Percentiles rank a stretch among this genome's conserved stretches.
Conservation (phyloP, 2,888 invertebrate species). For the Sesia apiformis region DNA sequence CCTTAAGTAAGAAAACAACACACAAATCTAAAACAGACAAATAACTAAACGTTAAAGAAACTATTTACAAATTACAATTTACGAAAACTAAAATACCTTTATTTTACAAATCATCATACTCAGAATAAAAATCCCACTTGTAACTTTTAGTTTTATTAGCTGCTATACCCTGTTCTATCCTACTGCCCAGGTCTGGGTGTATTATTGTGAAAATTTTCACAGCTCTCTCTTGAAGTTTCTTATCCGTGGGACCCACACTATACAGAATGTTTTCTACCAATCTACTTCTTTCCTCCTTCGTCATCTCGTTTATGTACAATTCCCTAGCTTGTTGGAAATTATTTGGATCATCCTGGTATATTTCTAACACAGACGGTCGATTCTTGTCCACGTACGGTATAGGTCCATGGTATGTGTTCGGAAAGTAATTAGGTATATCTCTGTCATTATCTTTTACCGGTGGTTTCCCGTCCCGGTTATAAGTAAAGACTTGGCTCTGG, state of each 20-base stretch:
- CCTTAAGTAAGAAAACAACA: no score
- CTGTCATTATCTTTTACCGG: conserved; percentile 82
- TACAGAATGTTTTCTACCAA: conserved; percentile 85
- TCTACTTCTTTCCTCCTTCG: conserved; percentile 78
- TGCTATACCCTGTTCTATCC: conserved; percentile 24
- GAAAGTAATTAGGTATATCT: conserved; percentile 92
- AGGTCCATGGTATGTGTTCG: conserved; percentile 93
- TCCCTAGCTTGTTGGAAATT: conserved; percentile 86
- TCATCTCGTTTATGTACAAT: conserved; percentile 85
- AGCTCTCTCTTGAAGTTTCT: conserved; percentile 65
- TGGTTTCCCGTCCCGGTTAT: conserved; percentile 88
- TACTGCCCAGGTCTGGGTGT: conserved; percentile 83
- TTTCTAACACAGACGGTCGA: conserved; percentile 58
- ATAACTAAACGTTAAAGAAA: no score
- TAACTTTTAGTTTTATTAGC: conserved; percentile 5
- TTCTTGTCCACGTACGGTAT: conserved; percentile 75
- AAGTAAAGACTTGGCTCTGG: conserved; percentile 75
- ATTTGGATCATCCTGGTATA: conserved; percentile 82
- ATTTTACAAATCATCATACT: background rate
- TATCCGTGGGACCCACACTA: conserved; percentile 81
- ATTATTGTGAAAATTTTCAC: conserved; percentile 87
- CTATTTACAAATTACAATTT: background rate
- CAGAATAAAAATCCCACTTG: background rate
- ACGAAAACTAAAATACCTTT: background rate
- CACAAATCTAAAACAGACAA: no score